Percentiles rank a stretch among this genome's conserved stretches.
Evolutionary conservation across 1,140 invertebrate species (phyloP).

Genomic region (Zaprionus inermis): DNA sequence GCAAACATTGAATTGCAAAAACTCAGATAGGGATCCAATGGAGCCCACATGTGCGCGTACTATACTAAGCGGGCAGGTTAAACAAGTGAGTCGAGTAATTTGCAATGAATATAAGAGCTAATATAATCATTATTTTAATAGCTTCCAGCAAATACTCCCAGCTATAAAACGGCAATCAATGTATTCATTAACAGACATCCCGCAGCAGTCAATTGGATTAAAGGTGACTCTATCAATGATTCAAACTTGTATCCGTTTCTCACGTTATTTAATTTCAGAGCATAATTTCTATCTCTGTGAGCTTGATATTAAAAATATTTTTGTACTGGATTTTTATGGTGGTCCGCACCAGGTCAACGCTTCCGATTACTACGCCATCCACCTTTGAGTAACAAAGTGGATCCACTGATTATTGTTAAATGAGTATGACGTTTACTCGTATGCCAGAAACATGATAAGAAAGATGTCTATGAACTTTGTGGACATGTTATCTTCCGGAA

Average conservation of each 20-base stretch:
- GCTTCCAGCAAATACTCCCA: slow-evolving; percentile 86
- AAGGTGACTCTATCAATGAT: slow-evolving; percentile 61
- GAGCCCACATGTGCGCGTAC: slow-evolving; percentile 91
- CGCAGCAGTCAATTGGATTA: slow-evolving; percentile 87
- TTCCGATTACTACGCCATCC: slow-evolving; percentile 86
- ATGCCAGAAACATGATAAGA: not conserved
- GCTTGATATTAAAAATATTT: slow-evolving; percentile 89
- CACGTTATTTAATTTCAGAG: slow-evolving; percentile 83
- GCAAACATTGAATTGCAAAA: slow-evolving; percentile 88
- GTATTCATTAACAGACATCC: slow-evolving; percentile 90
- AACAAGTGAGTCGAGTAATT: slow-evolving; percentile 85
- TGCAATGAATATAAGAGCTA: not conserved
- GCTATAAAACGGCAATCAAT: slow-evolving; percentile 87
- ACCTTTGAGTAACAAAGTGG: slow-evolving; percentile 31
- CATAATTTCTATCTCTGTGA: slow-evolving; percentile 91
- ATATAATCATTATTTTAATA: slow-evolving; percentile 60
- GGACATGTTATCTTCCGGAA: not conserved
- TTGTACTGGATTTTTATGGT: slow-evolving; percentile 91
- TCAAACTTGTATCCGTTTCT: not conserved
- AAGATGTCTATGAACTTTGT: not conserved
- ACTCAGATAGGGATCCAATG: slow-evolving; percentile 89
- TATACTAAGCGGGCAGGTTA: slow-evolving; percentile 89
- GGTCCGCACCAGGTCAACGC: slow-evolving; percentile 88
- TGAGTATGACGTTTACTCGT: no score
- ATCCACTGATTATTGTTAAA: not conserved